Evolutionary conservation across 2,888 invertebrate genomes (phyloP).

Genomic region (Agonopterix arenella): DNA sequence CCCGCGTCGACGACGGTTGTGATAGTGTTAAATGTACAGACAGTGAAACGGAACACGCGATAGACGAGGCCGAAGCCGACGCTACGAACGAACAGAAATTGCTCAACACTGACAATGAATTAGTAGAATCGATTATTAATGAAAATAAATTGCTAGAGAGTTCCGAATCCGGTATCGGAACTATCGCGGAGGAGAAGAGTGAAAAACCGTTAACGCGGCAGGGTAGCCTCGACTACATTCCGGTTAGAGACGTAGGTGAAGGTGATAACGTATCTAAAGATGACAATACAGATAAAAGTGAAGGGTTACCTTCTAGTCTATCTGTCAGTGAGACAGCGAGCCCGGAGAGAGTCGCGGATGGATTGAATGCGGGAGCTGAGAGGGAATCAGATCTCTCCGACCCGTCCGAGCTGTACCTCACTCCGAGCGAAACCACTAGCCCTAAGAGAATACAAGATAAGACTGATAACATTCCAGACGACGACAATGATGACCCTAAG

Average conservation of each 20-base stretch:
- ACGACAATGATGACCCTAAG: slow-evolving; percentile 54
- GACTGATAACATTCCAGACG: slow-evolving; percentile 48
- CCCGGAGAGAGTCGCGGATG: slow-evolving; percentile 60
- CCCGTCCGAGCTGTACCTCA: slow-evolving; percentile 81
- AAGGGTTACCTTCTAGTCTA: slow-evolving; percentile 67
- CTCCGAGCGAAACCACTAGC: slow-evolving; percentile 80
- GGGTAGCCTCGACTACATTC: slow-evolving; percentile 69
- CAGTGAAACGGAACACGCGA: slow-evolving; percentile 41
- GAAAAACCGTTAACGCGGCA: slow-evolving; percentile 57
- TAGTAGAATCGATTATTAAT: slow-evolving; percentile 46
- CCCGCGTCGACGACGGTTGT: slow-evolving; percentile 47
- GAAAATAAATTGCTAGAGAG: slow-evolving; percentile 54
- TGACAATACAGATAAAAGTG: slow-evolving; percentile 67
- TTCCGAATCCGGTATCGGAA: slow-evolving; percentile 59
- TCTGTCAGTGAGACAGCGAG: slow-evolving; percentile 69
- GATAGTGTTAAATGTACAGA: slow-evolving; percentile 49
- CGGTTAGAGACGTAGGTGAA: slow-evolving; percentile 62
- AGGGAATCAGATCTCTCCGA: slow-evolving; percentile 81
- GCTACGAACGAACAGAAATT: slow-evolving; percentile 19
- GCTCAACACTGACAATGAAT: slow-evolving; percentile 36
- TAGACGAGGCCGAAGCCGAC: slow-evolving; percentile 36
- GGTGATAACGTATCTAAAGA: slow-evolving; percentile 58
- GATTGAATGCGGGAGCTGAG: slow-evolving; percentile 53
- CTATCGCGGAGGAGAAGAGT: slow-evolving; percentile 42
- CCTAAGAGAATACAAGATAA: slow-evolving; percentile 64